Percentiles rank a stretch among this genome's conserved stretches.
Conservation (phyloP, 2,113 vertebrate genomes). For the Geococcyx californianus region DNA sequence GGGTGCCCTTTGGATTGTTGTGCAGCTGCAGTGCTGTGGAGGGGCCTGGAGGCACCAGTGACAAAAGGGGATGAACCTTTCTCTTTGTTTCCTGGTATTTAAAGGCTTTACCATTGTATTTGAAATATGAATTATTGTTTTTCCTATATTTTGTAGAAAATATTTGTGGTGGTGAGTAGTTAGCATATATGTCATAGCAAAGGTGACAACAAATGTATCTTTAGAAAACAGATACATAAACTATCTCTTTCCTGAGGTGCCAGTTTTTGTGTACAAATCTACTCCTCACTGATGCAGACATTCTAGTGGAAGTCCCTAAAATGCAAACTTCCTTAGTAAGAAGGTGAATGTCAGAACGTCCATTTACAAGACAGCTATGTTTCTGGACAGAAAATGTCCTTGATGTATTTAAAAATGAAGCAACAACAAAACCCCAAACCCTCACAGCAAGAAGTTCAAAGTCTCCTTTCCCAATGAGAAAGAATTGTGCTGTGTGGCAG, state of each 20-base stretch:
- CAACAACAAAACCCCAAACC: background rate
- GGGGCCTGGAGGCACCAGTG: background rate
- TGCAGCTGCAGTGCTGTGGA: background rate
- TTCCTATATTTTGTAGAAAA: background rate
- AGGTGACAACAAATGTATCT: background rate
- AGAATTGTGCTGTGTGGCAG: background rate
- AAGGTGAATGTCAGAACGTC: background rate
- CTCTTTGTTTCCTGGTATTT: background rate
- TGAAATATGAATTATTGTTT: background rate
- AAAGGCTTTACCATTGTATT: background rate
- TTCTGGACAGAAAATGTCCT: background rate
- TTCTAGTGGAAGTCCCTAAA: background rate
- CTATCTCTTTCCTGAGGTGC: background rate
- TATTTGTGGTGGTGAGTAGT: background rate
- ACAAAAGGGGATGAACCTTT: background rate
- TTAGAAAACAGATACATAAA: background rate
- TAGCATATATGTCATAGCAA: background rate
- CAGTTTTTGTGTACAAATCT: background rate
- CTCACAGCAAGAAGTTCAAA: background rate
- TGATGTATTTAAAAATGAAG: background rate
- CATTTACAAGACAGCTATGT: background rate
- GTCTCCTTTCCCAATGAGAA: background rate
- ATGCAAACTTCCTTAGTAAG: background rate
- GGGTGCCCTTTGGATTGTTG: background rate
- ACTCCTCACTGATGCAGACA: background rate